Base-by-base conservation (phyloP, 2,888 invertebrate genomes). In the Vandiemenella viatica region DNA sequence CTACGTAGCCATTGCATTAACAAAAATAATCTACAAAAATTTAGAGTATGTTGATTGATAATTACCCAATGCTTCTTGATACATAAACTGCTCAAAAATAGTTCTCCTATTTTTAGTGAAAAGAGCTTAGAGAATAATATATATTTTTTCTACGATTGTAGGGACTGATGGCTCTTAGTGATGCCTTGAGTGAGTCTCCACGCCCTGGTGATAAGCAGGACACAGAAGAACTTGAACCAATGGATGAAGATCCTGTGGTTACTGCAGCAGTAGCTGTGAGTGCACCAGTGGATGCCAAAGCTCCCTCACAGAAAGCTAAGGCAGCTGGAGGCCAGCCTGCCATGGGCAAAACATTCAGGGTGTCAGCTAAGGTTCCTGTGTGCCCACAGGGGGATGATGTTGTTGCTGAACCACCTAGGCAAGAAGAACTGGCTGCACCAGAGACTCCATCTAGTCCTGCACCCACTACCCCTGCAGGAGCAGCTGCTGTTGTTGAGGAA, bases 161-260 rank as follows among this genome's bases (percentile, higher is more conserved):
- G 32, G 49, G 47, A 13, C 45, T 48, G 17, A 58, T 59, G 58
- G 58, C 57, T 20, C 51, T 57, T 10, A 57, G 56, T 43, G 57
- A 56, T 44, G 56, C 55, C 13, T 40, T 51, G 51, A 56, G 77
- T 76, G 66, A 74, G 72, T 44, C 72, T 72, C 46, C 71, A 71
- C n/a, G 55, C 70, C 5, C 65, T 68, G 22, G 70, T 67, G 45
- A 67, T 72, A 61, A 69, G 69, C 5, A 68, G 55, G 71, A 57
- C 59, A 70, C 55, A 55, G 67, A 58, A 55, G 69, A 60, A 59
- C 65, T 38, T 58, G 63, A 57, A 55, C 21, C 22, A 5, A 23
- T 23, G 26, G 44, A 44, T 23, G 26, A 32, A 32, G 32, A 32
- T 32, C 32, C 32, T 32, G 13, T n/a, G n/a, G n/a, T n/a, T n/a